Base-by-base conservation (phyloP, 2,888 invertebrate genomes). In the Chironomus riparius region DNA sequence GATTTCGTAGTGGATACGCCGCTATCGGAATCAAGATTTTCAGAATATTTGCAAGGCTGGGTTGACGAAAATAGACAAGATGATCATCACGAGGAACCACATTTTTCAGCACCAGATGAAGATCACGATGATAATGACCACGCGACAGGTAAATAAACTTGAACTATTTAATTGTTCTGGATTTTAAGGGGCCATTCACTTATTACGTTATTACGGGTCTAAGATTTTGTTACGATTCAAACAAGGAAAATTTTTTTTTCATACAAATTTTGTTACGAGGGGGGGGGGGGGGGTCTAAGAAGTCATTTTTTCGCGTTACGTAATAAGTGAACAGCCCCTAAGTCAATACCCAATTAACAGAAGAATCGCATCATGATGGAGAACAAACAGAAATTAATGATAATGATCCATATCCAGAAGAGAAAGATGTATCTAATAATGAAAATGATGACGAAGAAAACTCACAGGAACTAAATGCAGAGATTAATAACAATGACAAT, bases 41-140 rank as follows among this genome's bases (percentile, higher is more conserved):
- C 92, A 12, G 89, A 89, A 79, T 87, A 91, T 74, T 88, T 93
- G 78, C 91, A 92, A 79, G 93, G 92, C 50, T 93, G 92, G 93
- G 87, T 92, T 12, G 91, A 91, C 81, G 88, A 89, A 78, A 73
- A 78, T 68, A 79, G 80, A 15, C 78, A 78, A 70, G 77, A 76
- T 24, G 79, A 80, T 22, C 79, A 78, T 76, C 82, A 83, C 79
- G 81, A 83, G 56, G 80, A 81, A 76, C 81, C 79, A 48, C 80
- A 81, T 69, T 82, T 82, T 76, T 82, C 83, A 77, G 81, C 81
- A 68, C 81, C 82, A 12, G 80, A 83, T 77, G 81, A 83, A 56
- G 81, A 82, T 61, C 82, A 83, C 69, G 82, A 83, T 68, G 81
- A 80, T 10, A 81, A 82, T 47, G 79, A 83, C 22, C 81, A 82